Conservation (phyloP, 2,113 vertebrate species). For the Steatornis caripensis region DNA sequence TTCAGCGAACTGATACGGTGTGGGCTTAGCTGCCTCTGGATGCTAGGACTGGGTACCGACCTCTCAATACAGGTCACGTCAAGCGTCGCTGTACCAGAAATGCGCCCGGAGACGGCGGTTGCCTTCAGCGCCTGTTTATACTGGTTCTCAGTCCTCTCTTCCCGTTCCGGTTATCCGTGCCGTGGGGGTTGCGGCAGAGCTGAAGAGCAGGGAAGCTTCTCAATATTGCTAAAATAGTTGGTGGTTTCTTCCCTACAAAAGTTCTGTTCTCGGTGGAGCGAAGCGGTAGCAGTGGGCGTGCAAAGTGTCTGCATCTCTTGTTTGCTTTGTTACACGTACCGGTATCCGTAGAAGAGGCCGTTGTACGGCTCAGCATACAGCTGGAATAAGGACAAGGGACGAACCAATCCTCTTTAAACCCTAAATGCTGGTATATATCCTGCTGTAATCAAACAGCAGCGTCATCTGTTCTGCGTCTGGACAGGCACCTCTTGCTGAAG, state of each 20-base stretch:
- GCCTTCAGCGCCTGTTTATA: not conserved
- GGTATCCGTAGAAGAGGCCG: not conserved
- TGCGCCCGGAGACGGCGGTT: fast-evolving
- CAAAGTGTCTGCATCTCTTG: not conserved
- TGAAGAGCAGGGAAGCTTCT: not conserved
- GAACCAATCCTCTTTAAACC: slow-evolving; percentile 32
- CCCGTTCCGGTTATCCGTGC: not conserved
- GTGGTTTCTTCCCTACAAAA: not conserved
- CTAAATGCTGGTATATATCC: not conserved
- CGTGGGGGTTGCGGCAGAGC: not conserved
- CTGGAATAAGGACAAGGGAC: not conserved
- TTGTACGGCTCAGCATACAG: not conserved
- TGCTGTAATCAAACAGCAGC: not conserved
- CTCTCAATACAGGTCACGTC: not conserved
- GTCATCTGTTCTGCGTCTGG: slow-evolving; percentile 45
- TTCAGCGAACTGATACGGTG: not conserved
- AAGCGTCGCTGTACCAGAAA: not conserved
- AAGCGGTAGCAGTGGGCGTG: not conserved
- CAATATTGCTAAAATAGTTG: not conserved
- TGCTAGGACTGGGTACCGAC: not conserved
- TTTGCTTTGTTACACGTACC: not conserved
- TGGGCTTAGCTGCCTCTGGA: not conserved
- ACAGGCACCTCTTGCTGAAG: not conserved
- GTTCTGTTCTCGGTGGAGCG: not conserved
- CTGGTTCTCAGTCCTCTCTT: not conserved